Conservation (phyloP, 2,113 vertebrate species). For the Hiodon alosoides region DNA sequence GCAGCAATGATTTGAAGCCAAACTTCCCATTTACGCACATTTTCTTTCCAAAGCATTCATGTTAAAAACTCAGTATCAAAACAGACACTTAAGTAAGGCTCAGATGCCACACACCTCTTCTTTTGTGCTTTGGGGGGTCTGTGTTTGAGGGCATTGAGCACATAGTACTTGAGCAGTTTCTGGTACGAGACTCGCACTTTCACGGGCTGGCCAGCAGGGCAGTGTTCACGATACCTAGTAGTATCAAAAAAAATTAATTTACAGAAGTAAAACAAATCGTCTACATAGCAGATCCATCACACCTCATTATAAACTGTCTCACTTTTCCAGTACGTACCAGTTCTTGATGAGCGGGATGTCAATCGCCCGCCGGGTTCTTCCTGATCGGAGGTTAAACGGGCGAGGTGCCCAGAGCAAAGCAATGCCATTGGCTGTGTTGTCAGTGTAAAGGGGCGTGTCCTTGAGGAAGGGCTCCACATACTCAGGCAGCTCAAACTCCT, state of each 20-base stretch:
- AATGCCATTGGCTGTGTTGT: constrained; percentile 96
- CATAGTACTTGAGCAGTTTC: constrained; percentile 96
- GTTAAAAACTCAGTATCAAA: too few species aligned
- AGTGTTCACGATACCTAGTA: constrained; percentile 91
- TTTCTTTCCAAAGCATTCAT: too few species aligned
- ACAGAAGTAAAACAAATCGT: not conserved
- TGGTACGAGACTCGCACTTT: constrained; percentile 97
- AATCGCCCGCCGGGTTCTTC: constrained; percentile 89
- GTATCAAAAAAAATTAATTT: constrained; percentile 9
- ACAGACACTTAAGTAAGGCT: not conserved
- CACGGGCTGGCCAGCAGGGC: constrained; percentile 94
- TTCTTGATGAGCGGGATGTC: constrained; percentile 97
- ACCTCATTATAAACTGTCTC: not conserved
- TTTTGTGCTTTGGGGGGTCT: constrained; percentile 97
- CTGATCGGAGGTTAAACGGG: constrained; percentile 92
- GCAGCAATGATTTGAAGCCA: too few species aligned
- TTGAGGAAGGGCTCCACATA: constrained; percentile 94
- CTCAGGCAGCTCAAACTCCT: constrained; percentile 96
- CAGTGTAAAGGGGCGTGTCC: constrained; percentile 92
- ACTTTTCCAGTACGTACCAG: constrained; percentile 65
- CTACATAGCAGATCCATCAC: not conserved
- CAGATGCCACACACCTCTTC: constrained; percentile 71
- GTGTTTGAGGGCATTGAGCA: constrained; percentile 96
- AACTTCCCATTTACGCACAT: too few species aligned
- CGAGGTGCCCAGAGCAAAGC: constrained; percentile 95